Conservation (phyloP, 2,888 invertebrate species). For the Eristalinus aeneus region DNA sequence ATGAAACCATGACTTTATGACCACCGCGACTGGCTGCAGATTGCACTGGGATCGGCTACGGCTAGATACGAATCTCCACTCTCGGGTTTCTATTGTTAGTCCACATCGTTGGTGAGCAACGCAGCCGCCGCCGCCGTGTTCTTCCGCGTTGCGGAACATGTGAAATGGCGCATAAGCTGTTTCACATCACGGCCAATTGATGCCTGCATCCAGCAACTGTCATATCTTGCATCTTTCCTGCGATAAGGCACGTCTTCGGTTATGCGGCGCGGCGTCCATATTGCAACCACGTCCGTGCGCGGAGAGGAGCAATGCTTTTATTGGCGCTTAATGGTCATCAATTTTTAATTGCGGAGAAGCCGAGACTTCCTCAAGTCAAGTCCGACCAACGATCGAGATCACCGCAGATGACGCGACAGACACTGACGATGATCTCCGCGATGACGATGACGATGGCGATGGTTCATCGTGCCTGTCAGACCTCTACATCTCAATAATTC, state of each 20-base stretch:
- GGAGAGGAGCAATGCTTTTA: constrained; percentile 37
- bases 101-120: background rate
- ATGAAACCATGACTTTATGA: constrained; percentile 57
- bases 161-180: constrained; percentile 62
- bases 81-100: constrained; percentile 59
- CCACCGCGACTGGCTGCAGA: constrained; percentile 44
- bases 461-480: constrained; percentile 58
- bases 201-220: constrained; percentile 43
- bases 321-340: constrained; percentile 66
- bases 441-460: constrained; percentile 30
- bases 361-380: constrained; percentile 39
- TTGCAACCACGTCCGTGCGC: constrained; percentile 13
- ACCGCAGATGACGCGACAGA: background rate
- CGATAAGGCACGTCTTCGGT: constrained; percentile 30
- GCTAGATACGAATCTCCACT: constrained; percentile 51
- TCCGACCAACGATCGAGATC: constrained; percentile 18
- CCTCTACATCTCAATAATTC: constrained; percentile 66
- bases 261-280: constrained; percentile 17
- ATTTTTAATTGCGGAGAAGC: constrained; percentile 64
- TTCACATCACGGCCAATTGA: constrained; percentile 60
- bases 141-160: constrained; percentile 68
- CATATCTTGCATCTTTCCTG: constrained; percentile 56
- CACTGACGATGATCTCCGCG: background rate
- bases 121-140: background rate
- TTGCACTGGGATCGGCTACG: constrained; percentile 52